A percentile compares a stretch with the other conserved stretches of the same genome.
phyloP scores from a whole-genome alignment of 2,113 vertebrate genomes.

The Engraulis encrasicolus region DNA sequence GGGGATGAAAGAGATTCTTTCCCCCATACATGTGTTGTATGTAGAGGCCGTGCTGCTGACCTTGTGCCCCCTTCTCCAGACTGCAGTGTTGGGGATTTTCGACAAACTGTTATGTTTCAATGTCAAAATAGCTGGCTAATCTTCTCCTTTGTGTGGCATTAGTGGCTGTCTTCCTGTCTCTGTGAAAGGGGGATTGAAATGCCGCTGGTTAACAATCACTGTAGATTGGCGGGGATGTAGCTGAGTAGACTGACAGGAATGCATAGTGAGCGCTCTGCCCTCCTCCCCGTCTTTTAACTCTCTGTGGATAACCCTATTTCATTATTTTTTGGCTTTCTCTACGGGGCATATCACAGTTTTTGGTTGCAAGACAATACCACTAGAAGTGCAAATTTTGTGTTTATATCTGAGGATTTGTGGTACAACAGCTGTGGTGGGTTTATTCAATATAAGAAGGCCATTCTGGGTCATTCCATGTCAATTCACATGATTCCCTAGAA shows the following conservation, averaged over 20 bases:
- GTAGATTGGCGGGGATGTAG: slow-evolving; percentile 27
- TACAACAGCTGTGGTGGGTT: not conserved
- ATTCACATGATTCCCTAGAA: too few species aligned
- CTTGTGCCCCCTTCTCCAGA: not conserved
- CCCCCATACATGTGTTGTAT: not conserved
- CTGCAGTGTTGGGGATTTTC: slow-evolving; percentile 7
- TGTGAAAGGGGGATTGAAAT: slow-evolving; percentile 40
- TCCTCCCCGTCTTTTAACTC: not conserved
- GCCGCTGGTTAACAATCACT: slow-evolving; percentile 38
- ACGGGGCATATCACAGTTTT: not conserved
- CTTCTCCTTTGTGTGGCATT: slow-evolving; percentile 33
- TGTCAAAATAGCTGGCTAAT: slow-evolving; percentile 37
- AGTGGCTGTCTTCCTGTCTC: slow-evolving; percentile 37
- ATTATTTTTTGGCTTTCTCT: not conserved
- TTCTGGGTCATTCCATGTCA: too few species aligned
- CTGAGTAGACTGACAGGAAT: slow-evolving; percentile 20
- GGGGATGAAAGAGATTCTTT: not conserved
- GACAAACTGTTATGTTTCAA: slow-evolving; percentile 32
- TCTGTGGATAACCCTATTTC: not conserved
- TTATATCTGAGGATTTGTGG: not conserved
- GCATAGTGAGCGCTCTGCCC: not conserved
- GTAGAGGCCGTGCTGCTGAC: slow-evolving; percentile 4
- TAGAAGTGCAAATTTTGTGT: not conserved
- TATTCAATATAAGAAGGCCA: not conserved
- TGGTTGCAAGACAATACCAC: not conserved